Percentiles rank a stretch among this genome's conserved stretches.
These are phyloP conservation scores for Bicyclus anynana DNA, from an alignment of 1,140 invertebrate genomes.

Conservation along the genomic window DNA sequence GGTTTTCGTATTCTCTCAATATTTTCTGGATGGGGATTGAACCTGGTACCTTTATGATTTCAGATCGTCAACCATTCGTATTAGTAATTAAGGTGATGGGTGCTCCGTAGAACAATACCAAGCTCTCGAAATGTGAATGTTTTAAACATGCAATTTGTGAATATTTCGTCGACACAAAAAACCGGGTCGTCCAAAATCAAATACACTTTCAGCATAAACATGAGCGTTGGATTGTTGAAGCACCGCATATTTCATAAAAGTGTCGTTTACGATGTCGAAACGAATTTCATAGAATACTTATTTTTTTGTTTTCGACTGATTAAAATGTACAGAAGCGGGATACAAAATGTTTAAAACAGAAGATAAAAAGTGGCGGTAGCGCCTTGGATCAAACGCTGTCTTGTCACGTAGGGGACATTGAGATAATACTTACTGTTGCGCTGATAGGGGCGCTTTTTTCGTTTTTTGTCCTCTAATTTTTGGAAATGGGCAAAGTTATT, in stretches of 20 bases:
- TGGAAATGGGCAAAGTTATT: slow-evolving; percentile 57
- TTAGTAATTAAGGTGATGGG: neutral
- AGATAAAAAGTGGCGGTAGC: slow-evolving; percentile 59
- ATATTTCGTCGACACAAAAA: slow-evolving; percentile 4
- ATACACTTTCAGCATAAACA: slow-evolving; percentile 33
- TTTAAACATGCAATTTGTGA: slow-evolving; percentile 6
- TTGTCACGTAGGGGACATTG: slow-evolving; percentile 64
- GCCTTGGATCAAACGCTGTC: slow-evolving; percentile 58
- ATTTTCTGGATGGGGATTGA: too few relatives aligned
- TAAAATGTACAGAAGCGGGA: slow-evolving; percentile 70
- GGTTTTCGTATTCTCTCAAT: too few relatives aligned
- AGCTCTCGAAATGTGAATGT: neutral
- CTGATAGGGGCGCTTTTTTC: slow-evolving; percentile 65
- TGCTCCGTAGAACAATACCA: neutral
- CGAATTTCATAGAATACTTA: slow-evolving; percentile 64
- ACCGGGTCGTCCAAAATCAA: slow-evolving; percentile 7
- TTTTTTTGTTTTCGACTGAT: slow-evolving; percentile 54
- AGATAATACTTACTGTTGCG: slow-evolving; percentile 53
- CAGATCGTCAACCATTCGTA: too few relatives aligned
- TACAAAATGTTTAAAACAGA: slow-evolving; percentile 57
- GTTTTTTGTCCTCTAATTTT: slow-evolving; percentile 64
- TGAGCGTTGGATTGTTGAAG: slow-evolving; percentile 28
- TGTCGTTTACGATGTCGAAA: slow-evolving; percentile 53
- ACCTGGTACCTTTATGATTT: too few relatives aligned
- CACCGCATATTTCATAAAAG: slow-evolving; percentile 47